phyloP scores from a whole-genome alignment of 2,113 vertebrate genomes.

The Calonectris borealis region DNA sequence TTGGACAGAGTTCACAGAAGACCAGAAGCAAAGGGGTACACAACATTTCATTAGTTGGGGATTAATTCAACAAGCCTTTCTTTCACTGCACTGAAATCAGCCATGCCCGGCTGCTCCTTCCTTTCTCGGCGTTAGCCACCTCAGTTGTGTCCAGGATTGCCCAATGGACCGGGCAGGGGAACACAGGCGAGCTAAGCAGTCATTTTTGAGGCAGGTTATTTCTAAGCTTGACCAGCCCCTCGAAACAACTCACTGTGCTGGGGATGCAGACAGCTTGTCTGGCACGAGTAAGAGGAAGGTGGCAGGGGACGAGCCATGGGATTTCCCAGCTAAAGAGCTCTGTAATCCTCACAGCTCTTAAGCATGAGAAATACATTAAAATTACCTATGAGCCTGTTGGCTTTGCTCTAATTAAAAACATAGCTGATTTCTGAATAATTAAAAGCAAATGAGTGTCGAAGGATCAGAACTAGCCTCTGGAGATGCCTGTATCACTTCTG shows the following conservation, averaged over 20 bases:
- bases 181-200: background rate
- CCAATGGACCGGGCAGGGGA: background rate
- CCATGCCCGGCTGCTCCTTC: background rate
- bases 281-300: background rate
- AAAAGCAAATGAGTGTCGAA: background rate
- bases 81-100: background rate
- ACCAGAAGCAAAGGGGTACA: background rate
- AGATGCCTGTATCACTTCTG: background rate
- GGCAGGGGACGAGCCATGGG: accelerated
- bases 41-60: background rate
- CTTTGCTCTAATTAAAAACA: background rate
- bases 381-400: background rate
- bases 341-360: background rate
- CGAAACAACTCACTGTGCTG: background rate
- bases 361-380: background rate
- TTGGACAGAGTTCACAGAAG: background rate
- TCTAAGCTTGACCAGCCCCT: background rate
- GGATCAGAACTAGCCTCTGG: background rate
- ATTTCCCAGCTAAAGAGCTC: background rate
- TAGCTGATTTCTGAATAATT: background rate
- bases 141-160: background rate
- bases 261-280: background rate
- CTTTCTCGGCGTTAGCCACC: background rate
- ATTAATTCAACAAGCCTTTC: background rate
- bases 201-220: background rate